Conservation (phyloP, 2,888 invertebrate genomes). For the Acanthosepion pharaonis region DNA sequence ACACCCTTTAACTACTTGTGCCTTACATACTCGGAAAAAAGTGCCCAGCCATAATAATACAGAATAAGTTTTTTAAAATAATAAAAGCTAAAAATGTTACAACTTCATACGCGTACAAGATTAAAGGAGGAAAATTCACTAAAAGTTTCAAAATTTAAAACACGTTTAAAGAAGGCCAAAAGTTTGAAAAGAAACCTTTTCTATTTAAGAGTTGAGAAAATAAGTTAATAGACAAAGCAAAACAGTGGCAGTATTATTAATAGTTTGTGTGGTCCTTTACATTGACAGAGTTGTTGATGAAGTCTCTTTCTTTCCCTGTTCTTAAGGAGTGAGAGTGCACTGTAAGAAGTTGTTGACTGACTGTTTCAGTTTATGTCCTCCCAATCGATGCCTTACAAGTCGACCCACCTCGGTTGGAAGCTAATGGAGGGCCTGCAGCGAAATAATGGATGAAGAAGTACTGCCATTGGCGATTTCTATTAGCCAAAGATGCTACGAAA, state of each 20-base stretch:
- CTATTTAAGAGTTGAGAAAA: too few species aligned
- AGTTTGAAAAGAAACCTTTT: too few species aligned
- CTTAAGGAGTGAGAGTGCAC: not conserved
- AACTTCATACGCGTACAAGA: too few species aligned
- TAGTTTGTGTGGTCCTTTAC: not conserved
- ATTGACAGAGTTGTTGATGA: not conserved
- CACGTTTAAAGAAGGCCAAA: too few species aligned
- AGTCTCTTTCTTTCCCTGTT: not conserved
- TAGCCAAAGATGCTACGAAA: not conserved
- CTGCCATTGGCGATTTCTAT: not conserved
- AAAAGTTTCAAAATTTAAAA: too few species aligned
- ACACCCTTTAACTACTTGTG: too few species aligned
- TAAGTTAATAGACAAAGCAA: too few species aligned
- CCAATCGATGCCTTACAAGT: not conserved
- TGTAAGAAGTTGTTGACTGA: not conserved
- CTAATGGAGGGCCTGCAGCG: conserved; percentile 13
- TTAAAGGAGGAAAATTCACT: too few species aligned
- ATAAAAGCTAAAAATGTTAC: too few species aligned
- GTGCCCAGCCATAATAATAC: too few species aligned
- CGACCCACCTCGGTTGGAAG: not conserved
- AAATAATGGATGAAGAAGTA: not conserved
- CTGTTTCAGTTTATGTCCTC: not conserved
- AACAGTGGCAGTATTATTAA: not conserved
- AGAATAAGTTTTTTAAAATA: too few species aligned
- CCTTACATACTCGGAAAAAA: too few species aligned